phyloP scores from a whole-genome alignment of 2,797 vertebrate species.

The Epinephelus malabaricus region DNA sequence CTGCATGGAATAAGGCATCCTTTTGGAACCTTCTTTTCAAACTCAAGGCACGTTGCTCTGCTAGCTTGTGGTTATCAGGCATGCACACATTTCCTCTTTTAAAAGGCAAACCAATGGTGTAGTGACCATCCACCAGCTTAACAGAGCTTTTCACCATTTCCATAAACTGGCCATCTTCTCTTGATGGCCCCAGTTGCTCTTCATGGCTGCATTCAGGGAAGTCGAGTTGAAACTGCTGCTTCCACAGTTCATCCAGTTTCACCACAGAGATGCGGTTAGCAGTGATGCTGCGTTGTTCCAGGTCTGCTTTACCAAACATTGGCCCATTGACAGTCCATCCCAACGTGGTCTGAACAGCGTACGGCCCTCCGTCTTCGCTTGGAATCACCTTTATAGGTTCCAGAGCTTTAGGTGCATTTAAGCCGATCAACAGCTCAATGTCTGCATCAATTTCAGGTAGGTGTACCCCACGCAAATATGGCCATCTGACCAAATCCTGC shows the following conservation, averaged over 20 bases:
- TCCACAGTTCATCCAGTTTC: constrained; percentile 10
- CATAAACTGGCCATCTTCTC: constrained; percentile 10
- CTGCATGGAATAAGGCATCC: constrained; percentile 1
- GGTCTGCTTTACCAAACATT: not conserved
- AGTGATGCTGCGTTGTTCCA: not conserved
- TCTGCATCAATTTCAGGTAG: no score
- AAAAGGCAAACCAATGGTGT: not conserved
- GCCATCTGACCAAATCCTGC: no score
- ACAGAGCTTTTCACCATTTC: not conserved
- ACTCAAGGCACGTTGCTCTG: not conserved
- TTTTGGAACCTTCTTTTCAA: not conserved
- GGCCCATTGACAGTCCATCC: constrained; percentile 14
- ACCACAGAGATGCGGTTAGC: constrained; percentile 13
- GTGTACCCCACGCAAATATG: no score
- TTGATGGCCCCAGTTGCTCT: constrained; percentile 6
- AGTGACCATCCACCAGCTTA: constrained; percentile 14
- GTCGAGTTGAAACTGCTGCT: constrained; percentile 6
- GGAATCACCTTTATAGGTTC: not conserved
- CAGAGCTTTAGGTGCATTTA: no score
- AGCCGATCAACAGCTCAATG: no score
- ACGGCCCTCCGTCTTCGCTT: not conserved
- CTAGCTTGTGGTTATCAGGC: not conserved
- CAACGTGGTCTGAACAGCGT: not conserved
- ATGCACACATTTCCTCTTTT: not conserved
- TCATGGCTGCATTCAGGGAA: constrained; percentile 17